Percentiles rank a stretch among this genome's conserved stretches.
Evolutionary conservation across 2,113 vertebrate species (phyloP).

Genomic region (Halichoeres trimaculatus): DNA sequence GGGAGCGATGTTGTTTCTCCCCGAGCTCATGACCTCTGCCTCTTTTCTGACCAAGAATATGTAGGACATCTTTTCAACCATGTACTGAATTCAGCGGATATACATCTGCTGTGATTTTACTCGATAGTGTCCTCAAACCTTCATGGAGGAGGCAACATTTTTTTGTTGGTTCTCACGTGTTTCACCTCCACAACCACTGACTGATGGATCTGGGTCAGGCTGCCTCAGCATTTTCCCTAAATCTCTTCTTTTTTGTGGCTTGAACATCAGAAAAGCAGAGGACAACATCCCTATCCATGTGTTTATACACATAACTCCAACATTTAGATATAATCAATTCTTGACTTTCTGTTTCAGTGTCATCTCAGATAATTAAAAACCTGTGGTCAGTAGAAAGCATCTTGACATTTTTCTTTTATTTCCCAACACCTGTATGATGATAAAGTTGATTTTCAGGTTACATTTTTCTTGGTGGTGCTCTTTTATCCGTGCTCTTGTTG

Average conservation of each 20-base stretch:
- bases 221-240: slow-evolving; percentile 17
- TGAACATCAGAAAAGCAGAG: slow-evolving; percentile 1
- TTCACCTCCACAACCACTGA: neutral
- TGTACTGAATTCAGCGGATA: neutral
- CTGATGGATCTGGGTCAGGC: slow-evolving; percentile 30
- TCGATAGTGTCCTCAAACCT: neutral
- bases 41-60: slow-evolving; percentile 4
- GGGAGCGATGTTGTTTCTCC: slow-evolving; percentile 34
- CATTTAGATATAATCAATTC: neutral
- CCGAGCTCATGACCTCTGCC: slow-evolving; percentile 8
- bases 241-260: slow-evolving; percentile 38
- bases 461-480: neutral
- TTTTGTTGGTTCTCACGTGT: neutral
- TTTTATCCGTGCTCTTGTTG: neutral
- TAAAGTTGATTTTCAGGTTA: neutral
- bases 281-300: neutral
- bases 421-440: neutral
- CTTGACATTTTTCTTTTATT: neutral
- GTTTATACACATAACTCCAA: neutral
- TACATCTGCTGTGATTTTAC: neutral
- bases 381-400: neutral
- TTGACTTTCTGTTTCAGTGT: neutral
- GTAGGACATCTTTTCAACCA: neutral
- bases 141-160: neutral
- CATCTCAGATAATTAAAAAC: neutral